These are phyloP conservation scores for Thinocorus orbignyianus DNA, from an alignment of 2,113 vertebrate species.

Conservation along the genomic window DNA sequence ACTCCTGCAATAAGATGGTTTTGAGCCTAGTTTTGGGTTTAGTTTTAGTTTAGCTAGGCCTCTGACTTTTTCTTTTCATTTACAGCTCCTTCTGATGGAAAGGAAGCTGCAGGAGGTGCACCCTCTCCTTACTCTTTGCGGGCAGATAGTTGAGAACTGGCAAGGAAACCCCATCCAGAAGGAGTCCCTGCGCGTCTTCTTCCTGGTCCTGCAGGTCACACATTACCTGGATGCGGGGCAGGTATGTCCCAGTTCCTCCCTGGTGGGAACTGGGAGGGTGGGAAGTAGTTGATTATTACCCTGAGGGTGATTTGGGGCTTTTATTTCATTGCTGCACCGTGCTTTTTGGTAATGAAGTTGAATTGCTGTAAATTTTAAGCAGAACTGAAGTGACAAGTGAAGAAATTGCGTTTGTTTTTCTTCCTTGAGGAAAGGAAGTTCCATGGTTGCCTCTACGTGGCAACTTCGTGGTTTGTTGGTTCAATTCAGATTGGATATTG, in stretches of 20 bases:
- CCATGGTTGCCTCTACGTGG: rapidly evolving
- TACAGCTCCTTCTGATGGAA: slow-evolving; percentile 94
- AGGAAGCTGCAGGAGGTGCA: slow-evolving; percentile 96
- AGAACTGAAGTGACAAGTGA: background rate
- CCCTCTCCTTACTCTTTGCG: slow-evolving; percentile 92
- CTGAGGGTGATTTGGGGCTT: rapidly evolving
- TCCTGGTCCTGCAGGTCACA: slow-evolving; percentile 96
- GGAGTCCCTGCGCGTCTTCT: slow-evolving; percentile 94
- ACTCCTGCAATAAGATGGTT: background rate
- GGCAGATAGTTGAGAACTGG: slow-evolving; percentile 99
- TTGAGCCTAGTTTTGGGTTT: background rate
- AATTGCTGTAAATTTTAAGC: rapidly evolving
- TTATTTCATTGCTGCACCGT: rapidly evolving
- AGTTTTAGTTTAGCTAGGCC: background rate
- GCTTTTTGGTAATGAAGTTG: rapidly evolving
- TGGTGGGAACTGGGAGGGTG: too few species aligned
- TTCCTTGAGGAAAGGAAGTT: background rate
- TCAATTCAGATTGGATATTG: too few species aligned
- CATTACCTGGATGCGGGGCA: slow-evolving; percentile 98
- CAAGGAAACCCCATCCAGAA: slow-evolving; percentile 99
- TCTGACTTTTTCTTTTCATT: background rate
- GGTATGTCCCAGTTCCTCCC: slow-evolving; percentile 54
- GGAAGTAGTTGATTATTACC: too few species aligned
- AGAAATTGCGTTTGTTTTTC: background rate
- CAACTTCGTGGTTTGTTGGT: too few species aligned